Conservation (phyloP, 2,888 invertebrate genomes). For the Himalopsyche japonica region DNA sequence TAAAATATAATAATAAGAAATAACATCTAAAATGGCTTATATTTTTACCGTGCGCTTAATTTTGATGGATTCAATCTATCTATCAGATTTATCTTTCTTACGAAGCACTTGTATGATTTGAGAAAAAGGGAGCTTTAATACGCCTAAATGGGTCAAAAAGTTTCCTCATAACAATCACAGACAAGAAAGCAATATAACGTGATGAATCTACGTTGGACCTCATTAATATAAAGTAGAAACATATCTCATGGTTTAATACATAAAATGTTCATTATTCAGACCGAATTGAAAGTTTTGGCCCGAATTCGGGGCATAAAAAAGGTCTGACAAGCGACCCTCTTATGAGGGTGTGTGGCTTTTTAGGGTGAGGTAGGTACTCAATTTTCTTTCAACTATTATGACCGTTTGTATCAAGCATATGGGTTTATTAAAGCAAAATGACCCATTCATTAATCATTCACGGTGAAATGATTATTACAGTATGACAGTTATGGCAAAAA, state of each 20-base stretch:
- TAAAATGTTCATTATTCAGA: conserved; percentile 31
- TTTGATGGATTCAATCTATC: too few relatives aligned
- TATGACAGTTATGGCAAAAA: not conserved
- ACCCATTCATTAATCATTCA: not conserved
- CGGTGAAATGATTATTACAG: not conserved
- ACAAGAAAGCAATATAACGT: not conserved
- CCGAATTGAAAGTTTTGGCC: conserved; percentile 21
- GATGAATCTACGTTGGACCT: not conserved
- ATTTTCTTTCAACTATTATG: conserved; percentile 1
- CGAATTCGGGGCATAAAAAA: conserved; percentile 6
- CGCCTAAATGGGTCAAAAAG: too few relatives aligned
- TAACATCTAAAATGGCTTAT: too few relatives aligned
- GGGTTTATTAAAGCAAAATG: not conserved
- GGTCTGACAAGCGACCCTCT: conserved; percentile 6
- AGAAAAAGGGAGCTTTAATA: too few relatives aligned
- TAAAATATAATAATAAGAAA: too few relatives aligned
- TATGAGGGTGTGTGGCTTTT: not conserved
- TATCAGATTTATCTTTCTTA: too few relatives aligned
- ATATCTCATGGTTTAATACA: not conserved
- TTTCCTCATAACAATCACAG: too few relatives aligned
- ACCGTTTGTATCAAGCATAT: not conserved
- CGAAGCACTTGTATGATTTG: too few relatives aligned
- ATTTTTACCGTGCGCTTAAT: too few relatives aligned
- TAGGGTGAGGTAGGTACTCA: conserved; percentile 7
- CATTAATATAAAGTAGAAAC: not conserved